Evolutionary conservation across 2,113 vertebrate genomes (phyloP).

Genomic region (Lagopus leucura): DNA sequence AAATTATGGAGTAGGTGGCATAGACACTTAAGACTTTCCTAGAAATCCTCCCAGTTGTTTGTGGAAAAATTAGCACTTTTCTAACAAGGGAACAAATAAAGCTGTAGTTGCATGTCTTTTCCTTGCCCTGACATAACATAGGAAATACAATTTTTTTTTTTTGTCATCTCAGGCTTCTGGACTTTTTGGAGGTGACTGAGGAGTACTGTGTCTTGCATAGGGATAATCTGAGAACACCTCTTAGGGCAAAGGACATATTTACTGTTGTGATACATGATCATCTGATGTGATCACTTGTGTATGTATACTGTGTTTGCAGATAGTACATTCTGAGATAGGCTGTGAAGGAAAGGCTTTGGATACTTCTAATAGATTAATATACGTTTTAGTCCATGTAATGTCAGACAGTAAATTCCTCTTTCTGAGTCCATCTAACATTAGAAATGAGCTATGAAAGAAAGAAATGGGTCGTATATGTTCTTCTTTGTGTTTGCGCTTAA

Average conservation of each 20-base stretch:
- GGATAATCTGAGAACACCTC: background rate
- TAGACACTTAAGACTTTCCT: background rate
- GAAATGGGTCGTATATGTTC: background rate
- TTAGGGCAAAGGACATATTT: background rate
- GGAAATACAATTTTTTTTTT: background rate
- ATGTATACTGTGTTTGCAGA: background rate
- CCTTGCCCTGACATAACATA: background rate
- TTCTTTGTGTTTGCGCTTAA: background rate
- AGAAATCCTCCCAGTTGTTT: background rate
- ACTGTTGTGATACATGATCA: rapidly evolving
- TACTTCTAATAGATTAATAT: background rate
- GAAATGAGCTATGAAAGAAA: background rate
- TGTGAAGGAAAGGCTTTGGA: background rate
- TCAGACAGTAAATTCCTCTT: background rate
- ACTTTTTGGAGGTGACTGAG: background rate
- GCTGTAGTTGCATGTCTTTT: background rate
- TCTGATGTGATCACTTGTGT: background rate
- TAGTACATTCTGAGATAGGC: background rate
- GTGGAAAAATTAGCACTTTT: background rate
- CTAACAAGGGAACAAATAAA: background rate
- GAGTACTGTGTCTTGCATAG: background rate
- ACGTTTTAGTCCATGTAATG: background rate
- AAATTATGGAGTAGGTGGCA: background rate
- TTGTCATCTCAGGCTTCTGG: too few relatives aligned
- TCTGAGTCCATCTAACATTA: background rate